Evolutionary conservation across 1,140 invertebrate genomes (phyloP).

Genomic region (Apis mellifera): Amel_HAv3.1 CM009938.2:1237501-1238000

Average conservation of each 20-base stretch:
- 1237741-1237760: constrained; percentile 30
- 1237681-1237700: neutral
- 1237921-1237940: neutral
- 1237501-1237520: constrained; percentile 14
- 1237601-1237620: constrained; percentile 34
- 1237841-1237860: constrained; percentile 79
- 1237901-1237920: constrained; percentile 42
- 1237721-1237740: neutral
- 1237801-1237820: constrained; percentile 60
- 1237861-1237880: constrained; percentile 81
- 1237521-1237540: neutral
- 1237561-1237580: neutral
- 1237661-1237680: neutral
- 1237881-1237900: constrained; percentile 71
- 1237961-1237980: constrained; percentile 62
- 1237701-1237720: neutral
- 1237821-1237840: constrained; percentile 67
- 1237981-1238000: constrained; percentile 61
- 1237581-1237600: constrained; percentile 18
- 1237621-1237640: constrained; percentile 45
- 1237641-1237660: constrained; percentile 26
- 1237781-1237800: neutral
- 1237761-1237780: constrained; percentile 7
- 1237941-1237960: too few species aligned
- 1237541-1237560: too few species aligned